A percentile compares a stretch with the other conserved stretches of the same genome.
phyloP scores from a whole-genome alignment of 1,140 invertebrate species.

The Ips typographus region DNA sequence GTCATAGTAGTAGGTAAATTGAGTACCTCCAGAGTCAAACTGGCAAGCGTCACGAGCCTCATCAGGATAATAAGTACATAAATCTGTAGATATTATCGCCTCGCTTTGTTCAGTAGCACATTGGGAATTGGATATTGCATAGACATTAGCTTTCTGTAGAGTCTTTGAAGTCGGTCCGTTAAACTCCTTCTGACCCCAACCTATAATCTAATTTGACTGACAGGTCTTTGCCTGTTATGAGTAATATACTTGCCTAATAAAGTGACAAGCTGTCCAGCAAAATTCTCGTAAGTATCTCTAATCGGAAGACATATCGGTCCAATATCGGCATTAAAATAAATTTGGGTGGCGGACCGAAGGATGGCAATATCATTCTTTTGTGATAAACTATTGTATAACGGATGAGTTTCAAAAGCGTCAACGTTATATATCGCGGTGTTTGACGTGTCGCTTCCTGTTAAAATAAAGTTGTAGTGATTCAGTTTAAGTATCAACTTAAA shows the following conservation, averaged over 20 bases:
- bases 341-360: conserved; percentile 53
- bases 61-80: conserved; percentile 63
- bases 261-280: conserved; percentile 55
- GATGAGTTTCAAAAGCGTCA: conserved; percentile 48
- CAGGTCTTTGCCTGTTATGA: too few species aligned
- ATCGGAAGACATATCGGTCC: conserved; percentile 70
- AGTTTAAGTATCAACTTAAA: not conserved
- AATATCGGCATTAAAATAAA: conserved; percentile 58
- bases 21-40: conserved; percentile 66
- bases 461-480: not conserved
- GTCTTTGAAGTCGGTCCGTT: conserved; percentile 58
- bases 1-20: conserved; percentile 36
- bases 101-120: conserved; percentile 50
- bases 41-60: conserved; percentile 65
- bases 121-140: conserved; percentile 47
- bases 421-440: conserved; percentile 48
- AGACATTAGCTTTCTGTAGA: conserved; percentile 61
- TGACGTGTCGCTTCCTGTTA: conserved; percentile 49
- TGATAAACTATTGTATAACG: conserved; percentile 48
- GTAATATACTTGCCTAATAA: conserved; percentile 54
- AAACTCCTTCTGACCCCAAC: conserved; percentile 64
- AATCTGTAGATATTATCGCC: conserved; percentile 51
- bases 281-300: conserved; percentile 52
- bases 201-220: conserved; percentile 47
- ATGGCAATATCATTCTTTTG: conserved; percentile 66